phyloP scores from a whole-genome alignment of 2,888 invertebrate species.

The Camptogramma bilineatum region DNA sequence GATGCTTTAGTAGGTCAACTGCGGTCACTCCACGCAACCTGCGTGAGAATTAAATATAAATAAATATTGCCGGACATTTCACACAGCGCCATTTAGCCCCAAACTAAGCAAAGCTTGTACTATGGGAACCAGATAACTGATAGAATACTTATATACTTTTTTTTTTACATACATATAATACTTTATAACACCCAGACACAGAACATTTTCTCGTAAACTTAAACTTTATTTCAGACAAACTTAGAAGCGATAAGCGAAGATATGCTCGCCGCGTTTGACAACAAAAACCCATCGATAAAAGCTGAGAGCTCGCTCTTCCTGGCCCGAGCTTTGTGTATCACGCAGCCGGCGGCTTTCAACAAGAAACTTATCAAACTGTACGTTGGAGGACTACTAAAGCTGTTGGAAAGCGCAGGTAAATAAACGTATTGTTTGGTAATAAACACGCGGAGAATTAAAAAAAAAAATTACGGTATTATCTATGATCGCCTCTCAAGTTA shows the following conservation, averaged over 20 bases:
- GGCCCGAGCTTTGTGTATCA: slow-evolving; percentile 92
- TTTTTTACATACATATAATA: too few species aligned
- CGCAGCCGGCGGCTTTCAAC: slow-evolving; percentile 92
- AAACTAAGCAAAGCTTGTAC: too few species aligned
- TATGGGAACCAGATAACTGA: too few species aligned
- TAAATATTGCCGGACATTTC: too few species aligned
- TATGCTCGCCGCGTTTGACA: slow-evolving; percentile 92
- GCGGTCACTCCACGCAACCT: too few species aligned
- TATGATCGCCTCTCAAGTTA: too few species aligned
- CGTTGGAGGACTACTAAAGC: slow-evolving; percentile 91
- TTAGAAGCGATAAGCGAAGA: slow-evolving; percentile 95
- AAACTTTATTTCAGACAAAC: slow-evolving; percentile 85
- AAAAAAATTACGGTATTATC: too few species aligned
- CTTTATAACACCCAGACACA: too few species aligned
- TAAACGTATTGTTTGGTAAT: neutral
- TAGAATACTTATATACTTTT: too few species aligned
- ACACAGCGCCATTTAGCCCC: too few species aligned
- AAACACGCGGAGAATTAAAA: neutral
- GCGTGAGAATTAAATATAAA: too few species aligned
- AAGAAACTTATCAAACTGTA: slow-evolving; percentile 96
- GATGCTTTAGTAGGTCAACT: too few species aligned
- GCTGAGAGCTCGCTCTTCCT: slow-evolving; percentile 94
- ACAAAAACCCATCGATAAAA: slow-evolving; percentile 96
- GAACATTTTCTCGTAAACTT: neutral
- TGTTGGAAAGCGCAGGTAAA: slow-evolving; percentile 83